A percentile compares a stretch with the other conserved stretches of the same genome.
phyloP scores from a whole-genome alignment of 2,888 invertebrate genomes.

The Hirtodrosophila duncani region DNA sequence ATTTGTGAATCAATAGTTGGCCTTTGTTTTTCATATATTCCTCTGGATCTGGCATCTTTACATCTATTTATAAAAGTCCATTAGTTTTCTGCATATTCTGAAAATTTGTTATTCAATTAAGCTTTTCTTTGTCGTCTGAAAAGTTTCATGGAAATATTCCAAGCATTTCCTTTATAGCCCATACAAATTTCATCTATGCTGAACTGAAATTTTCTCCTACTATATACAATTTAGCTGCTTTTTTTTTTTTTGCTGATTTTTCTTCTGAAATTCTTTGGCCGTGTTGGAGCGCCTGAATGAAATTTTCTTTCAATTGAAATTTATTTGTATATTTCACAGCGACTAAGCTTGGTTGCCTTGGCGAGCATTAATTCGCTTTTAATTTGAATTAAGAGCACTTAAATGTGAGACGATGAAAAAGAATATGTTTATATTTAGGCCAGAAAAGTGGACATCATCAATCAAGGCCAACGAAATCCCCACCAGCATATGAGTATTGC shows the following conservation, averaged over 20 bases:
- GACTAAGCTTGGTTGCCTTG: neutral
- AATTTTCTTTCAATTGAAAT: slow-evolving; percentile 39
- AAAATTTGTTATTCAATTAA: too few relatives aligned
- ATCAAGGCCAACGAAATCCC: slow-evolving; percentile 50
- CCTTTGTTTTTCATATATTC: too few relatives aligned
- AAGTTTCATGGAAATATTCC: too few relatives aligned
- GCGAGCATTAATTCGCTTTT: slow-evolving; percentile 50
- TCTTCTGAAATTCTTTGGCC: slow-evolving; percentile 20
- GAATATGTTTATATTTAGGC: slow-evolving; percentile 2
- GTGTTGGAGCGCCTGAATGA: slow-evolving; percentile 8
- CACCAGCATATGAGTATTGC: slow-evolving; percentile 52
- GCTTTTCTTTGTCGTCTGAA: too few relatives aligned
- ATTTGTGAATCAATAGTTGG: too few relatives aligned
- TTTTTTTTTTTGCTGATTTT: slow-evolving; percentile 38
- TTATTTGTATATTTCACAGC: slow-evolving; percentile 33
- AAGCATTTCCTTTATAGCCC: neutral
- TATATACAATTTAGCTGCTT: slow-evolving; percentile 27
- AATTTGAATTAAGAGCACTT: slow-evolving; percentile 59
- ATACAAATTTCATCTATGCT: slow-evolving; percentile 1
- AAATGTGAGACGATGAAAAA: slow-evolving; percentile 40
- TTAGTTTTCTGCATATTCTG: too few relatives aligned
- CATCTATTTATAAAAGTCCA: too few relatives aligned
- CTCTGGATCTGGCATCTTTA: too few relatives aligned
- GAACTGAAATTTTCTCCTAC: neutral
- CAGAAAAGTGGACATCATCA: slow-evolving; percentile 39